Conservation (phyloP, 1,140 invertebrate species). For the Meloidogyne chitwoodi region DNA sequence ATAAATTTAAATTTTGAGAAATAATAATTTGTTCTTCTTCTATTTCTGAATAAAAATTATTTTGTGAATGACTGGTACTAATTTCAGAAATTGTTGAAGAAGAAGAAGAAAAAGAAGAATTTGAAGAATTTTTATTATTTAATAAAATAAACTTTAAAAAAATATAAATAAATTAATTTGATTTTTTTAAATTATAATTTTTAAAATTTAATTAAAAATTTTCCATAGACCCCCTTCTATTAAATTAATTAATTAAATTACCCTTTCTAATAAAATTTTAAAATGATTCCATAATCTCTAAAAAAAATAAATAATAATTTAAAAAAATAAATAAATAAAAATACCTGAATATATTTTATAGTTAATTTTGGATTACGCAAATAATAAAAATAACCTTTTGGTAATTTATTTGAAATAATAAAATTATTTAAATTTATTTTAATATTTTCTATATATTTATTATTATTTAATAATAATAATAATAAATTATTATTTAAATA, state of each 20-base stretch:
- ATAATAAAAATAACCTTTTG: not conserved
- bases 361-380: not conserved
- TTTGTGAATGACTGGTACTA: not conserved
- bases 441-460: not conserved
- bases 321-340: not conserved
- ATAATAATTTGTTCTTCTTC: not conserved
- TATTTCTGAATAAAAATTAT: not conserved
- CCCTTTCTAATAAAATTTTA: not conserved
- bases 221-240: not conserved
- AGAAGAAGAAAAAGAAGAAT: not conserved
- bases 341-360: not conserved
- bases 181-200: not conserved
- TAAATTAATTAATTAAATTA: not conserved
- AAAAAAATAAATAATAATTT: not conserved
- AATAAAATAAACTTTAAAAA: not conserved
- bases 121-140: not conserved
- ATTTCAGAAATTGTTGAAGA: not conserved
- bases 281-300: not conserved
- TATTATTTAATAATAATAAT: not conserved
- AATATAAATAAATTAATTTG: not conserved
- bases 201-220: not conserved
- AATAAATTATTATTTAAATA: conserved; percentile 6
- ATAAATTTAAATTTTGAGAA: not conserved
- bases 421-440: not conserved
- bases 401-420: not conserved